Percentiles rank a stretch among this genome's conserved stretches.
phyloP scores from a whole-genome alignment of 2,888 invertebrate species.

The Orthosia gothica region DNA sequence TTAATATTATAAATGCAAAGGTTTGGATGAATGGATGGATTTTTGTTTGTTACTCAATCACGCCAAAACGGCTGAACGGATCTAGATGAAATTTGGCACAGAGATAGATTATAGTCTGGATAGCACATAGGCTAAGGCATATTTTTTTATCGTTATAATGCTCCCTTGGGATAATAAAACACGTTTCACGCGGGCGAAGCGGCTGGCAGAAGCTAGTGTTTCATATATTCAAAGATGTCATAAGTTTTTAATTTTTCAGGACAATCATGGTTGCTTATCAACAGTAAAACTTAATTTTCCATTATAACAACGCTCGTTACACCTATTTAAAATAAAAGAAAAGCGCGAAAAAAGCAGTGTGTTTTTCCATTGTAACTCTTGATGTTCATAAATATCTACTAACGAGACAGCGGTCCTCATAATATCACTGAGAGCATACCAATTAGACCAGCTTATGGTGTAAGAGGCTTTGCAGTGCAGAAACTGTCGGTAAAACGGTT shows the following conservation, averaged over 20 bases:
- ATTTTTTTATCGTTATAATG: too few species aligned
- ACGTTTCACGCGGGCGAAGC: too few species aligned
- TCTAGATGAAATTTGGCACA: too few species aligned
- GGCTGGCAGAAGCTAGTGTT: too few species aligned
- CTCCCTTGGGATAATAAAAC: too few species aligned
- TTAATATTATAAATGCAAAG: too few species aligned
- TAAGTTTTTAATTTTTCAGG: neutral
- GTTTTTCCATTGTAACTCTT: neutral
- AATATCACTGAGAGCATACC: conserved; percentile 61
- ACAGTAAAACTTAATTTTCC: neutral
- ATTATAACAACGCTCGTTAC: neutral
- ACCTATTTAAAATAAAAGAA: too few species aligned
- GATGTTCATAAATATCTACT: conserved; percentile 44
- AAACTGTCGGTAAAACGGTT: conserved; percentile 48
- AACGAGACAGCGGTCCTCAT: conserved; percentile 54
- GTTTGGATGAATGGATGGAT: too few species aligned
- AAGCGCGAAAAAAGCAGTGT: neutral
- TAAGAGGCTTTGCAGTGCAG: conserved; percentile 64
- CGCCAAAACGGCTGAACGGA: too few species aligned
- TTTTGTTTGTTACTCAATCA: too few species aligned
- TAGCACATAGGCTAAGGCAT: too few species aligned
- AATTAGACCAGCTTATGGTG: conserved; percentile 68
- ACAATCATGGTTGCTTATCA: neutral
- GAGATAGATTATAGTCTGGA: too few species aligned
- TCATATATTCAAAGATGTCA: neutral